Conservation (phyloP, 2,113 vertebrate species). For the Notechis scutatus region DNA sequence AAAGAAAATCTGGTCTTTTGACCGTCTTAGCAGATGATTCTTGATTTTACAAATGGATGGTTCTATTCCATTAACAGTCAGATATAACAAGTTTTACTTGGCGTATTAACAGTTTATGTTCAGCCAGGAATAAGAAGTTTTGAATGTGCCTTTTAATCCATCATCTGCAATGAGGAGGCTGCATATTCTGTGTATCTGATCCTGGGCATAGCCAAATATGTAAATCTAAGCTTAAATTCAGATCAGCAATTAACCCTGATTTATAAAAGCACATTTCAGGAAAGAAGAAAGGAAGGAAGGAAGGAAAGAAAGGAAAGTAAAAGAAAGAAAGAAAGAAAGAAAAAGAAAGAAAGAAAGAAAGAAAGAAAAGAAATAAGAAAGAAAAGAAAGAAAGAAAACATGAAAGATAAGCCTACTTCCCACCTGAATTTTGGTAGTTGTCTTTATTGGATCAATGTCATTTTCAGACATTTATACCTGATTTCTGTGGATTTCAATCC, state of each 20-base stretch:
- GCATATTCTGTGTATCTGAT: not conserved
- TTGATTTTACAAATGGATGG: not conserved
- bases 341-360: no score
- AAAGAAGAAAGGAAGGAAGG: not conserved
- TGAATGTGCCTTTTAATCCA: not conserved
- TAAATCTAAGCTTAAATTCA: not conserved
- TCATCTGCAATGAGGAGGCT: not conserved
- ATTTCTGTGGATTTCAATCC: not conserved
- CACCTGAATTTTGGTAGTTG: not conserved
- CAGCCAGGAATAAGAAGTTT: not conserved
- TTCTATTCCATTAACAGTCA: not conserved
- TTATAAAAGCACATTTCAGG: not conserved
- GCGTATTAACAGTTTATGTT: not conserved
- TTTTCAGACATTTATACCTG: not conserved
- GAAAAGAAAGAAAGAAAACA: not conserved
- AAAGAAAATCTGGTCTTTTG: not conserved
- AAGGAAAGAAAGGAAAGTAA: not conserved
- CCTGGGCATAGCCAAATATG: not conserved
- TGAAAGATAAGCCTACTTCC: not conserved
- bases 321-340: no score
- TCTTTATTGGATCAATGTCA: not conserved
- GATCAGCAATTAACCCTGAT: no score
- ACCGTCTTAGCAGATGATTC: not conserved
- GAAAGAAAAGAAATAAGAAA: no score
- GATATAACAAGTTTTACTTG: not conserved